Evolutionary conservation across 2,113 vertebrate genomes (phyloP), one percentile per base, ranked within the genome.

Genomic region (Cranoglanis bouderius): DNA sequence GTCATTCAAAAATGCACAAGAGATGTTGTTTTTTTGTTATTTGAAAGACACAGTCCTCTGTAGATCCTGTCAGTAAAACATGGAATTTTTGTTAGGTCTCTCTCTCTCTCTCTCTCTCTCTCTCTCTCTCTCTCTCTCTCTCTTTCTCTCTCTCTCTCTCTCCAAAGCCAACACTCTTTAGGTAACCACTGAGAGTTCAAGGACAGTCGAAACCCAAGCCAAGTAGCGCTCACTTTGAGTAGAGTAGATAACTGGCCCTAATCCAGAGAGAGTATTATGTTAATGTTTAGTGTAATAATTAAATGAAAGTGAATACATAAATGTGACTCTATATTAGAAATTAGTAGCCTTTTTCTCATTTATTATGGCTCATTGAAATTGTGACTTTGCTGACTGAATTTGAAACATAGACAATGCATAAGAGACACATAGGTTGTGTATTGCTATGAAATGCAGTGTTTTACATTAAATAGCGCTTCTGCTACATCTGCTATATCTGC

Each of bases 231-330:
- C 91, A 90, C 85, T 90, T 89, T 86, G 82, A 92, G 91, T 92
- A 90, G 49, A 87, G 86, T 87, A 92, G 93, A 92, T 92, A 93
- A 88, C 90, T 95, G 94, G 94, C 95, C 87, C 57, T 46, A 43
- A 32, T 94, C 93, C 94, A 95, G 92, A 92, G 80, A 88, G 46
- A 90, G 89, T 94, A 93, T 94, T 93, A 95, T 94, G 94, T 91
- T 91, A 93, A 94, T 93, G 93, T 94, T 94, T 93, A 91, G 92
- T 92, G 91, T 92, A 93, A 93, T 95, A 92, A 93, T 94, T 94
- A 85, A 94, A 94, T 90, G 87, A 81, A 92, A 86, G 90, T 74
- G 89, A 94, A 93, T 91, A 93, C 87, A 90, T 93, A 91, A 93
- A 93, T 93, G 91, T 91, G 88, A 91, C 85, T 93, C 87, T 89